Base-by-base conservation (phyloP, 2,113 vertebrate species). In the Tapirus terrestris region DNA sequence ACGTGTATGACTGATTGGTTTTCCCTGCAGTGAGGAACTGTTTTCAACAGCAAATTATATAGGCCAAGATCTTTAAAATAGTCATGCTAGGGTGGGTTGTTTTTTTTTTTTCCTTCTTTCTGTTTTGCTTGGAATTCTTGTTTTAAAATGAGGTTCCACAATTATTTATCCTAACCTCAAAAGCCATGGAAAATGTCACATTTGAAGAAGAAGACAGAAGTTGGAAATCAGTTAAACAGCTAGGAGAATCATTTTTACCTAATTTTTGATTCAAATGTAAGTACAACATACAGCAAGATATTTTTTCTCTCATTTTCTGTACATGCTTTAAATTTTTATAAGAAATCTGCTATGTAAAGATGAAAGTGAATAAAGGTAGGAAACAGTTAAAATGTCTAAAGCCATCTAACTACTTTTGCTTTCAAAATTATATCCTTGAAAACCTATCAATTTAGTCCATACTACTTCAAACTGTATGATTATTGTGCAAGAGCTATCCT, bases 251-350 rank as follows among this genome's bases (percentile, higher is more conserved):
- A 96, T 94, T 96, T 97, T 97, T 75, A 92, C 29, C 29, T 73
- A 29, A 68, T 93, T 95, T 92, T 56, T 27, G 6, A 82, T 97
- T 97, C 83, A 89, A 6, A 92, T 96, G 63, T 92, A 98, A 98
- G 97, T 92, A 48, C 21, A 65, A 93, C 96, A 92, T 72, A 81
- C 82, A 93, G n/a, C 53, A 94, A 96, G 73, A 94, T 94, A 91
- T 85, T 65, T 95, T 70, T 65, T 95, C 95, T 89, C 95, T 94
- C 91, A 97, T 96, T 94, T 90, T 95, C 91, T 97, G 61, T 81
- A 82, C 36, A 96, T 95, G 65, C 56, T 97, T 98, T 98, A 94
- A 94, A 96, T 97, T 98, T 95, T 98, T 97, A 95, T 97, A 96
- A 95, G 97, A 98, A 98, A 98, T 94, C 13, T 65, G 72, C 27